A percentile compares a stretch with the other conserved stretches of the same genome.
phyloP scores from a whole-genome alignment of 2,113 vertebrate species.

The Ceuthmochares aereus region DNA sequence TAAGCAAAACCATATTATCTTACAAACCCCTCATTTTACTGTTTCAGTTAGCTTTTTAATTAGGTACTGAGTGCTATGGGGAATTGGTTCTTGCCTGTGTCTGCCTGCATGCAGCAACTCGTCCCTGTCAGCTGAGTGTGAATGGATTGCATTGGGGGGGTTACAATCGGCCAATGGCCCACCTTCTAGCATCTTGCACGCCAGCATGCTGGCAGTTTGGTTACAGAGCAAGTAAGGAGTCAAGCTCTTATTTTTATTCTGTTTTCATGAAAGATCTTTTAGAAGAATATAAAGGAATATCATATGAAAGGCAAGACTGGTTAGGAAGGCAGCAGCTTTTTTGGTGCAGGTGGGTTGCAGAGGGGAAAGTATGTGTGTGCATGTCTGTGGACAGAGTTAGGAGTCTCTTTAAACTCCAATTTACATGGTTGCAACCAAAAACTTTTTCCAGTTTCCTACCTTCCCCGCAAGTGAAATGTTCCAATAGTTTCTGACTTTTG shows the following conservation, averaged over 20 bases:
- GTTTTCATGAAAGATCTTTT: background rate
- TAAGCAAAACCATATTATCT: background rate
- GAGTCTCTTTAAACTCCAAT: background rate
- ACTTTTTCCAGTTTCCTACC: background rate
- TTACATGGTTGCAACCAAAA: background rate
- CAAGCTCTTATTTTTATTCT: background rate
- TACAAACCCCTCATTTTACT: background rate
- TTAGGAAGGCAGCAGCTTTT: background rate
- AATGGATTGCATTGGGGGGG: background rate
- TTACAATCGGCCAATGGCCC: background rate
- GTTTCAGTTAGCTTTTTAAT: conserved; percentile 23
- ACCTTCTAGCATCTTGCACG: background rate
- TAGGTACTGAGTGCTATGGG: background rate
- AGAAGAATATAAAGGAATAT: background rate
- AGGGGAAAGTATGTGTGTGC: background rate
- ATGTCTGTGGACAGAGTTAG: too few species aligned
- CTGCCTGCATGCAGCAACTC: background rate
- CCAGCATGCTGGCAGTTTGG: accelerated
- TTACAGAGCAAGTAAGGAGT: background rate
- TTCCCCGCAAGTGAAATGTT: background rate
- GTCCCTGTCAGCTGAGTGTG: background rate
- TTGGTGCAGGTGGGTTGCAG: background rate
- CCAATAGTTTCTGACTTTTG: background rate
- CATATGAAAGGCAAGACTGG: background rate
- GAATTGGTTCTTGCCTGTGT: background rate